These are phyloP conservation scores for Ips typographus DNA, from an alignment of 1,140 invertebrate genomes.

Conservation along the genomic window DNA sequence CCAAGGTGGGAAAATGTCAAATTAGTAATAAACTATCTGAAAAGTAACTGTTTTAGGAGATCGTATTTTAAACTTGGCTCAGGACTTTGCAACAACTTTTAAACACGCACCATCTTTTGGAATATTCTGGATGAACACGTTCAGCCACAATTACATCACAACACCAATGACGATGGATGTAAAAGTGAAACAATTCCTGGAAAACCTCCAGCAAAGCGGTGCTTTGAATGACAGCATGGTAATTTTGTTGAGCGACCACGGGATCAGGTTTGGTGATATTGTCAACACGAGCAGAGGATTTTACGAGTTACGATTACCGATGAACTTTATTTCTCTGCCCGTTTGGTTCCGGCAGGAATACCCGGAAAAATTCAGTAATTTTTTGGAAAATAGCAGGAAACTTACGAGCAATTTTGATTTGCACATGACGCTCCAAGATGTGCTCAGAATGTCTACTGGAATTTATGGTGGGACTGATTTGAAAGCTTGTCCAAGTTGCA, in stretches of 20 bases:
- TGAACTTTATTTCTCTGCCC: conserved; percentile 73
- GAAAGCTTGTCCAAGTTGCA: conserved; percentile 63
- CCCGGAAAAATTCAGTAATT: conserved; percentile 59
- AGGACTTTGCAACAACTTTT: conserved; percentile 63
- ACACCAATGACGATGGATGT: conserved; percentile 60
- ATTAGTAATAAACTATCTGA: background rate
- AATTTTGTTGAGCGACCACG: conserved; percentile 84
- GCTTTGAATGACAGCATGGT: conserved; percentile 61
- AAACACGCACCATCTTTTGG: conserved; percentile 62
- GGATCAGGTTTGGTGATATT: conserved; percentile 77
- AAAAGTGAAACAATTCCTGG: conserved; percentile 56
- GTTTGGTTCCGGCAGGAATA: conserved; percentile 62
- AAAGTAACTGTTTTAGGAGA: conserved; percentile 52
- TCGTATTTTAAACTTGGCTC: conserved; percentile 60
- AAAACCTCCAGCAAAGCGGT: conserved; percentile 47
- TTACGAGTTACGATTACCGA: conserved; percentile 82
- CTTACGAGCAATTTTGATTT: conserved; percentile 76
- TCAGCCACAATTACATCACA: conserved; percentile 67
- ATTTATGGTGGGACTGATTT: conserved; percentile 51
- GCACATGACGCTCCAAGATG: conserved; percentile 61
- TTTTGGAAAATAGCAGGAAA: conserved; percentile 65
- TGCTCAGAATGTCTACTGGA: conserved; percentile 53
- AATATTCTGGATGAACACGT: conserved; percentile 71
- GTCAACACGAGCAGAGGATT: conserved; percentile 72
- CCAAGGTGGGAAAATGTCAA: conserved; percentile 27